phyloP scores from a whole-genome alignment of 2,113 vertebrate genomes.

The Neolamprologus fasciatus region DNA sequence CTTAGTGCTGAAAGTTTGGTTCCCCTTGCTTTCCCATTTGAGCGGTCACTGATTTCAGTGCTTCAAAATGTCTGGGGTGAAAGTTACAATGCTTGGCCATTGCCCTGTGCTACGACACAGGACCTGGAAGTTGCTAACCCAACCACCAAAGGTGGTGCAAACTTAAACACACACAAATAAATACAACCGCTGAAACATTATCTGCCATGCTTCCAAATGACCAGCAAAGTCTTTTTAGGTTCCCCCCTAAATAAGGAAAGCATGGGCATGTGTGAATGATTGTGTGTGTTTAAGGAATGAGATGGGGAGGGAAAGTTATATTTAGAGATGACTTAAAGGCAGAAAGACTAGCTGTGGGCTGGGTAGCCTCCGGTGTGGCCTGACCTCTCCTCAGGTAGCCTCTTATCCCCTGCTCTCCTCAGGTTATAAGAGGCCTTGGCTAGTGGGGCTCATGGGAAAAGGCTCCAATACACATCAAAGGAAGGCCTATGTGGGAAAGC shows the following conservation, averaged over 20 bases:
- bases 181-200: constrained; percentile 29
- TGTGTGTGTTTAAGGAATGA: not conserved
- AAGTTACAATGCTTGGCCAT: constrained; percentile 8
- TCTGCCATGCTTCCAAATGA: constrained; percentile 39
- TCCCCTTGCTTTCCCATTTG: not conserved
- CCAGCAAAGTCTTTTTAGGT: constrained; percentile 17
- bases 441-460: constrained; percentile 53
- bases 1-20: not conserved
- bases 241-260: constrained; percentile 35
- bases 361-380: constrained; percentile 39
- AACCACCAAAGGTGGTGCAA: not conserved
- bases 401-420: not conserved
- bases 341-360: constrained; percentile 17
- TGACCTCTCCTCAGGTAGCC: constrained; percentile 61
- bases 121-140: not conserved
- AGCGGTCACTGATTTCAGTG: not conserved
- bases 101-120: not conserved
- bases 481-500: constrained; percentile 56
- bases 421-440: constrained; percentile 30
- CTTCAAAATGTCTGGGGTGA: not conserved
- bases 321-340: constrained; percentile 42
- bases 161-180: constrained; percentile 15
- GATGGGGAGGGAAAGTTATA: constrained; percentile 3
- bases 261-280: constrained; percentile 7
- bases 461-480: constrained; percentile 62